Conservation (phyloP, 1,140 invertebrate genomes). For the Laupala kohalensis region DNA sequence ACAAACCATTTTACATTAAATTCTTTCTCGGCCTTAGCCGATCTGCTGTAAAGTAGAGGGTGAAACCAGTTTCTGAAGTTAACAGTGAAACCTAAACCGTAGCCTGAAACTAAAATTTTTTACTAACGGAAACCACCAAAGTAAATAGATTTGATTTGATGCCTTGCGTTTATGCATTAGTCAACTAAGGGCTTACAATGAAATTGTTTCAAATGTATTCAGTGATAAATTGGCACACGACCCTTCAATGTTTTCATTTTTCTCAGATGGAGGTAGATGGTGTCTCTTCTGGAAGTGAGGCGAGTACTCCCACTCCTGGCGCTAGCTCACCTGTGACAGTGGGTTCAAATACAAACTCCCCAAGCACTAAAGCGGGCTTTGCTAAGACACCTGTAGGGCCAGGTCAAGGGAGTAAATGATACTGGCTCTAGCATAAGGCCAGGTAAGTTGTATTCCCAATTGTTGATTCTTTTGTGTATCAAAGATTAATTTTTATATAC, state of each 20-base stretch:
- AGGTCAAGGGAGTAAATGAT: slow-evolving; percentile 10
- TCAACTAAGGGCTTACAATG: background rate
- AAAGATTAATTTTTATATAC: too few relatives aligned
- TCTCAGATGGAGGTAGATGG: slow-evolving; percentile 14
- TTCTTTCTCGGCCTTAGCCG: too few relatives aligned
- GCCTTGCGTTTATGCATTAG: background rate
- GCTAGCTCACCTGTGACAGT: slow-evolving; percentile 12
- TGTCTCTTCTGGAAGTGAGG: slow-evolving; percentile 12
- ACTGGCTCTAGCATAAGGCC: slow-evolving; percentile 11
- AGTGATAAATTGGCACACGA: background rate
- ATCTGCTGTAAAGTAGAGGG: too few relatives aligned
- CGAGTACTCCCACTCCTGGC: slow-evolving; percentile 12
- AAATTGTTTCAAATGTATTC: background rate
- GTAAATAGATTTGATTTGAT: too few relatives aligned
- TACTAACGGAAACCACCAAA: too few relatives aligned
- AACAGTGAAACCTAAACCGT: too few relatives aligned
- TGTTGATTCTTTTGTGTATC: too few relatives aligned
- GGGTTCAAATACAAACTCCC: background rate
- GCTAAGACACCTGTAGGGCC: slow-evolving; percentile 2
- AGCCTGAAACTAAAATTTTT: too few relatives aligned
- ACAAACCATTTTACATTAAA: too few relatives aligned
- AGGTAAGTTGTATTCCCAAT: too few relatives aligned
- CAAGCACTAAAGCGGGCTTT: slow-evolving; percentile 1
- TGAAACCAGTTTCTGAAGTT: too few relatives aligned
- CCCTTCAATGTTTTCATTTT: too few relatives aligned